Evolutionary conservation across 2,797 vertebrate genomes (phyloP).

Genomic region (Pangasius macronema): DNA sequence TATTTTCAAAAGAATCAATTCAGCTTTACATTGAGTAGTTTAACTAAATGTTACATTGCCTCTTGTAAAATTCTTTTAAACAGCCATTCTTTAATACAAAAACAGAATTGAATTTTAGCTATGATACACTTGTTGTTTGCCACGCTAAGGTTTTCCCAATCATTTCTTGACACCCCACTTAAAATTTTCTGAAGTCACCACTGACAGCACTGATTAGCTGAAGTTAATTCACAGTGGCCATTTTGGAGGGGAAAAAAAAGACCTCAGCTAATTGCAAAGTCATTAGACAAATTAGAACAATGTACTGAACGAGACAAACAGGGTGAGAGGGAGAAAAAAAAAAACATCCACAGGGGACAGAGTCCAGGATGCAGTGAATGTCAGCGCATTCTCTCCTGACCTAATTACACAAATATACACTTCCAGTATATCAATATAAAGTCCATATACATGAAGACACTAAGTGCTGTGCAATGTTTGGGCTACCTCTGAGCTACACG

Average conservation of each 20-base stretch:
- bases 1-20: background rate
- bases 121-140: background rate
- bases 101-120: background rate
- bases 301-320: constrained; percentile 54
- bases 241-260: constrained; percentile 13
- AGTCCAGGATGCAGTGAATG: constrained; percentile 46
- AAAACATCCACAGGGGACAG: constrained; percentile 33
- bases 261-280: constrained; percentile 51
- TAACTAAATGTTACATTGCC: background rate
- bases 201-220: constrained; percentile 47
- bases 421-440: constrained; percentile 37
- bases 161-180: background rate
- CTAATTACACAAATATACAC: constrained; percentile 73
- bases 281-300: constrained; percentile 52
- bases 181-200: background rate
- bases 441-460: background rate
- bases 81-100: background rate
- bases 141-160: background rate
- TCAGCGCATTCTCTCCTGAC: constrained; percentile 63
- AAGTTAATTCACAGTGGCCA: constrained; percentile 28
- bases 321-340: background rate
- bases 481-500: background rate
- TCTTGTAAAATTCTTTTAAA: background rate
- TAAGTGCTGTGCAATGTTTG: background rate
- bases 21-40: background rate